These are phyloP conservation scores for Rhimphoctona megacephalus DNA, from an alignment of 2,888 invertebrate species.

Conservation along the genomic window DNA sequence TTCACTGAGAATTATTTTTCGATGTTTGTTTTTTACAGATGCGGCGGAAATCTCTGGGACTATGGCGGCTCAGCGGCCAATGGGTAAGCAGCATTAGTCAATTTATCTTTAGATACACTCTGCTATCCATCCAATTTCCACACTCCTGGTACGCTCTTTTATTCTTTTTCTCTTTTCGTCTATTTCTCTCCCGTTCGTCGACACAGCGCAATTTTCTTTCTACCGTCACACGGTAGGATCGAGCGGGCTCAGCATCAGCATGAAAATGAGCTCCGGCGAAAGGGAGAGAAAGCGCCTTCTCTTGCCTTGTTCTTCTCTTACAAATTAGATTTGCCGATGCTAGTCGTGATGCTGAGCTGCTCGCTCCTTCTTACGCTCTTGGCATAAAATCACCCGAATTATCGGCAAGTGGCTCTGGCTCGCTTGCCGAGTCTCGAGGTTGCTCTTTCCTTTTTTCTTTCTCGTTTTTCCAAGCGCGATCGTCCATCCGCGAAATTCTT, in stretches of 20 bases:
- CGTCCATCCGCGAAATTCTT: slow-evolving; percentile 61
- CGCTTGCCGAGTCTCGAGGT: slow-evolving; percentile 22
- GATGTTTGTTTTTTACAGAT: slow-evolving; percentile 75
- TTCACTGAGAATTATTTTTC: slow-evolving; percentile 25
- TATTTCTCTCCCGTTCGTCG: slow-evolving; percentile 15
- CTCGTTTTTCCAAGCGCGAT: slow-evolving; percentile 17
- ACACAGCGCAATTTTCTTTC: slow-evolving; percentile 36
- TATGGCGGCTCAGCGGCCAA: slow-evolving; percentile 77
- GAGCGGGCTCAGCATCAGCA: slow-evolving; percentile 43
- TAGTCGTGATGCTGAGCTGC: slow-evolving; percentile 24
- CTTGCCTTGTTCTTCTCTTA: slow-evolving; percentile 34
- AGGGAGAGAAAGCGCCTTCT: slow-evolving; percentile 24
- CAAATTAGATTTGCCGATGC: slow-evolving; percentile 58
- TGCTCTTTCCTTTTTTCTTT: slow-evolving; percentile 12
- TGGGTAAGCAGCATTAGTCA: slow-evolving; percentile 76
- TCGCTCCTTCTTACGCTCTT: slow-evolving; percentile 45
- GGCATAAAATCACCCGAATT: slow-evolving; percentile 63
- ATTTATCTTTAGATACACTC: slow-evolving; percentile 28
- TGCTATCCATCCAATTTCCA: slow-evolving; percentile 52
- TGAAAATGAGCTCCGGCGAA: slow-evolving; percentile 38
- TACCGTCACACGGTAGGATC: slow-evolving; percentile 16
- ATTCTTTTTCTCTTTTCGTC: slow-evolving; percentile 5
- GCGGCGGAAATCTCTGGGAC: slow-evolving; percentile 65
- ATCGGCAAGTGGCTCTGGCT: slow-evolving; percentile 48
- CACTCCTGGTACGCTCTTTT: slow-evolving; percentile 11